These are phyloP conservation scores for Penaeus chinensis DNA, from an alignment of 1,140 invertebrate species.

Conservation along the genomic window DNA sequence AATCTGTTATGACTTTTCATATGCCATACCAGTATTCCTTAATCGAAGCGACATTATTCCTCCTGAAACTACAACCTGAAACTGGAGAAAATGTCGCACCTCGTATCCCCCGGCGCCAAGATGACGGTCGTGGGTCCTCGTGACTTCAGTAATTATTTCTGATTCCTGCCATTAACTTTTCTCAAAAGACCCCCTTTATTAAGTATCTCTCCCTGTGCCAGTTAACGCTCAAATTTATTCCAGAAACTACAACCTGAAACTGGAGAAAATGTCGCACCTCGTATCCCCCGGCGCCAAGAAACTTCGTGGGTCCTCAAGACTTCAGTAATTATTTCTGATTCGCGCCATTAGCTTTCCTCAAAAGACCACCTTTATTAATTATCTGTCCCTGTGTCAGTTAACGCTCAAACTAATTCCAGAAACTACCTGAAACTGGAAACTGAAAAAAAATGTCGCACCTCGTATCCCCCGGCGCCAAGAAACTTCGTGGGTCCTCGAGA, in stretches of 20 bases:
- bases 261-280: not conserved
- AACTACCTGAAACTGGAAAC: not conserved
- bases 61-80: not conserved
- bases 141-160: too few relatives aligned
- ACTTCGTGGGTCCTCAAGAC: not conserved
- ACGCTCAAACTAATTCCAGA: not conserved
- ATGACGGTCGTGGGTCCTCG: not conserved
- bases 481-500: too few relatives aligned
- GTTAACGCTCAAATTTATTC: too few relatives aligned
- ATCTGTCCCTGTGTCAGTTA: too few relatives aligned
- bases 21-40: too few relatives aligned
- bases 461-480: not conserved
- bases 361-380: too few relatives aligned
- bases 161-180: too few relatives aligned
- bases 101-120: not conserved
- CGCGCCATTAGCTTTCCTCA: too few relatives aligned
- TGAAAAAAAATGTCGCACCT: not conserved
- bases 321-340: too few relatives aligned
- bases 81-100: not conserved
- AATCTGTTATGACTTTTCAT: too few relatives aligned
- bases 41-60: not conserved
- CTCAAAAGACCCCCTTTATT: too few relatives aligned
- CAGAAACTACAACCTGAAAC: constrained; percentile 1
- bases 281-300: not conserved
- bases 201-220: too few relatives aligned